Evolutionary conservation across 1,140 invertebrate genomes (phyloP), one percentile per base, ranked within the genome.

Genomic region (Araneus ventricosus): DNA sequence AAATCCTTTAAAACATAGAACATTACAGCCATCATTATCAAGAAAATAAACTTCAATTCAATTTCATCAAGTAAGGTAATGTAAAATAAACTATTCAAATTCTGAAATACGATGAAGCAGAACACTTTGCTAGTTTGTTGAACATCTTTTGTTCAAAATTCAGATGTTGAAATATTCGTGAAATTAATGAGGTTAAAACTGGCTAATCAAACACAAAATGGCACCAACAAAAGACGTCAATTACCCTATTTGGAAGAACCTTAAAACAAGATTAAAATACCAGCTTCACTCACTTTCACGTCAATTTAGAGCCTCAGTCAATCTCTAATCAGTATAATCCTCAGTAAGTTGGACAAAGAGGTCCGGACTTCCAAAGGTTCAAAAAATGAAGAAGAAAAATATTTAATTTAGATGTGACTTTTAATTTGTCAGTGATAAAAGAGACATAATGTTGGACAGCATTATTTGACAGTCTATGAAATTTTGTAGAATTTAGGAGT

Each of bases 301-400:
- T 70, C 67, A 22, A 79, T 89, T 90, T n/a, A 59, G 30, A 24
- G 22, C 24, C 4, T 61, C 3, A n/a, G n/a, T n/a, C 37, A 5
- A 24, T 87, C 39, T 90, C n/a, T n/a, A 90, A 90, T 80, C 88
- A 90, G 80, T 80, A 90, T 80, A 90, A 90, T 90, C 88, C 39
- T 88, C 30, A 45, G 87, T 45, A 52, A 88, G 52, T 88, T 67
- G 86, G 86, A 63, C 87, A 8, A 85, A 27, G 84, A n/a, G 17
- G 45, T 20, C 57, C n/a, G 22, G 85, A 27, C 37, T 24, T 87
- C 24, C 39, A 63, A 87, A 63, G 59, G 34, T 34, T 87, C 22
- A 20, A 20, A 87, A 87, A 87, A 87, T 37, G 85, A 59, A 27
- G 41, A 41, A n/a, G n/a, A n/a, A 82, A 82, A 20, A 24, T 52